Conservation (phyloP, 2,888 invertebrate species). For the Chaitophorus viminalis region DNA sequence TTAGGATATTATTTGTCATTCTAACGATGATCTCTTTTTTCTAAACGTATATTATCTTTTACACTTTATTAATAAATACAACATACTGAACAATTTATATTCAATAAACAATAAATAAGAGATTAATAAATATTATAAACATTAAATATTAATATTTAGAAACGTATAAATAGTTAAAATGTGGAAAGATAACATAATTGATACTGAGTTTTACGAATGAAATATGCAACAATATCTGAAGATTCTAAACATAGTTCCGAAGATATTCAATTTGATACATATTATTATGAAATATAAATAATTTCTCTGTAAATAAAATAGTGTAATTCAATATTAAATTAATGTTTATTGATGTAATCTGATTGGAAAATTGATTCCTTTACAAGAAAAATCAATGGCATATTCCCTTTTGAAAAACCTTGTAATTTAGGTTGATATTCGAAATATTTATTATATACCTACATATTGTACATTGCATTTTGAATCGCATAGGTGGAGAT, state of each 20-base stretch:
- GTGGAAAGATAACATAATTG: not conserved
- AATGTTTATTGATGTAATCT: not conserved
- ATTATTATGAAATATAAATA: not conserved
- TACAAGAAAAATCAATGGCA: not conserved
- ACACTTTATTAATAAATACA: too few species aligned
- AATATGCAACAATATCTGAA: not conserved
- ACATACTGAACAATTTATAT: too few species aligned
- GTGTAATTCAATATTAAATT: not conserved
- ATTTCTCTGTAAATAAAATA: not conserved
- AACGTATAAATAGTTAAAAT: too few species aligned
- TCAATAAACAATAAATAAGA: not conserved
- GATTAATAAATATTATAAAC: not conserved
- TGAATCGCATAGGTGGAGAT: too few species aligned
- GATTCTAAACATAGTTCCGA: not conserved
- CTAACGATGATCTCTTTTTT: too few species aligned
- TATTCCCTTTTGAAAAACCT: not conserved
- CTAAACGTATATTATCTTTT: too few species aligned
- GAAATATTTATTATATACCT: too few species aligned
- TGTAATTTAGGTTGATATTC: too few species aligned
- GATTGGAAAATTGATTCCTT: not conserved
- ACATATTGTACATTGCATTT: too few species aligned
- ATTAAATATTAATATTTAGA: too few species aligned
- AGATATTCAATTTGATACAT: not conserved
- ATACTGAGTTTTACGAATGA: not conserved
- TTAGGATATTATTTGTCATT: too few species aligned